Base-by-base conservation (phyloP, 2,113 vertebrate species). In the Oreochromis niloticus region DNA sequence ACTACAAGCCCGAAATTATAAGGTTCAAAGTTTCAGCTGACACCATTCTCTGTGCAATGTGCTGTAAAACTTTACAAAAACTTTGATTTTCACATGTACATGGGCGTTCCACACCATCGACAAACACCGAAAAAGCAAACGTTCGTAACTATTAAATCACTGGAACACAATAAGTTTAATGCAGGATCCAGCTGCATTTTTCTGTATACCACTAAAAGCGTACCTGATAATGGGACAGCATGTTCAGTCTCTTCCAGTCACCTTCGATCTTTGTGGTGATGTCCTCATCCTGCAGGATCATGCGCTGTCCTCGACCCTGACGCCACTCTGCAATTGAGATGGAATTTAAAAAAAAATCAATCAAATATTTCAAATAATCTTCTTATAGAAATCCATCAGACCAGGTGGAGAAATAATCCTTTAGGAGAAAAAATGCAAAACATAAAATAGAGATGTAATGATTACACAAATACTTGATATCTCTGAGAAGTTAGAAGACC, bases 161-260 rank as follows among this genome's bases (percentile, higher is more conserved):
- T n/a, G 46, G 17, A 50, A 34, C 46, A 32, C 10, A 78, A 48
- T 34, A 16, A 12, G 9, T 50, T 78, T 7, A 50, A 30, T 50
- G 48, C 6, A 30, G 27, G 24, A 12, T 78, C 9, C 46, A 32
- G 10, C 61, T 48, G 16, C 73, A 52, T 50, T 78, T 78, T 78
- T 78, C 46, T 14, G 14, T 2, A 78, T 48, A 78, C 24, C 10
- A 3, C 54, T 41, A 73, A 9, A 30, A 22, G 52, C 7, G 19
- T 94, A 96, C 96, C 96, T 96, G 96, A 94, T 97, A 96, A 87
- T 97, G 96, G 43, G 85, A 91, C 84, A 97, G 93, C 4, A 98
- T 99, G 96, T 99, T 99, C 43, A 99, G 96, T 84, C 98, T 96
- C 95, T 99, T 99, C 99, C 99, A 99, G 88, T 99, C 98, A 0